Conservation (phyloP, 2,113 vertebrate genomes). For the Eleginops maclovinus region DNA sequence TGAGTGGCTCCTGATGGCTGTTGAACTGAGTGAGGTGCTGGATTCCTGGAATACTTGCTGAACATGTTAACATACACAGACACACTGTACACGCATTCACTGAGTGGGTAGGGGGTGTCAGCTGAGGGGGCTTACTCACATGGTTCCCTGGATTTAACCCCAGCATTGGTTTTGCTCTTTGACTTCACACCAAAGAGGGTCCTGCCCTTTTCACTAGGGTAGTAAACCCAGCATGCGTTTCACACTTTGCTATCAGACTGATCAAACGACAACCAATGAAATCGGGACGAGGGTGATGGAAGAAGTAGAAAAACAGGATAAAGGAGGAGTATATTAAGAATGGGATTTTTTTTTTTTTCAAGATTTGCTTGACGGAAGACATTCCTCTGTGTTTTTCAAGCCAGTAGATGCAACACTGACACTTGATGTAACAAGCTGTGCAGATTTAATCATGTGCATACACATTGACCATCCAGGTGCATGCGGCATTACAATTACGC, state of each 20-base stretch:
- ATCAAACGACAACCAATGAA: constrained; percentile 33
- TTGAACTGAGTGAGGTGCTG: neutral
- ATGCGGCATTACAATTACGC: neutral
- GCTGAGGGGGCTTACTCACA: constrained; percentile 67
- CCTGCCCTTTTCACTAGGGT: neutral
- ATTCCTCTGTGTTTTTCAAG: constrained; percentile 7
- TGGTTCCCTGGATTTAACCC: constrained; percentile 53
- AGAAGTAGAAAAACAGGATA: neutral
- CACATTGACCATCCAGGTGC: neutral
- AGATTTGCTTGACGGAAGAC: too few species aligned
- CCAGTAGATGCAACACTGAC: neutral
- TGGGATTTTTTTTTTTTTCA: too few species aligned
- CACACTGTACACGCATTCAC: constrained; percentile 10
- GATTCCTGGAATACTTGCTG: constrained; percentile 3
- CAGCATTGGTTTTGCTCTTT: constrained; percentile 23
- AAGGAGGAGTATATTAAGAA: too few species aligned
- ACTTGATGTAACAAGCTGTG: neutral
- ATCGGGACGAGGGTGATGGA: neutral
- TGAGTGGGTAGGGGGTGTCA: constrained; percentile 32
- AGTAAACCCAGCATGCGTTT: constrained; percentile 24
- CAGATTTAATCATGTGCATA: neutral
- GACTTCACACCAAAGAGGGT: constrained; percentile 2
- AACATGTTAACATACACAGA: constrained; percentile 19
- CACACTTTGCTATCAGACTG: constrained; percentile 19
- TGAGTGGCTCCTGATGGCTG: constrained; percentile 15